Conservation (phyloP, 23 tunicate genomes). For the Halocynthia roretzi region DNA sequence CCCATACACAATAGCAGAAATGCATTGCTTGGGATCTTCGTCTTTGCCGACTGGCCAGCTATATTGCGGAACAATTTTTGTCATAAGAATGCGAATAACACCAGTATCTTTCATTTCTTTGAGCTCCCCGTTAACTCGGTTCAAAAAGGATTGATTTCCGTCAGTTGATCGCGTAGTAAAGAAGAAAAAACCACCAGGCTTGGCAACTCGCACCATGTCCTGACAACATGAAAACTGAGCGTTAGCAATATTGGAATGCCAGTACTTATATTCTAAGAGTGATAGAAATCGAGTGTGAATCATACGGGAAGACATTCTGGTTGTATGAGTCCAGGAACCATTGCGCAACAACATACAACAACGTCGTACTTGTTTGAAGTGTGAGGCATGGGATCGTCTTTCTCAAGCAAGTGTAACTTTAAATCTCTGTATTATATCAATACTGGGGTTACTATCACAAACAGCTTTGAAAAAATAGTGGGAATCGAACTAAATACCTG, state of each 20-base stretch:
- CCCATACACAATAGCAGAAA: slow-evolving; percentile 67
- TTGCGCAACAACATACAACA: slow-evolving; percentile 82
- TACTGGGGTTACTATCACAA: not conserved
- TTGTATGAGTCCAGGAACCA: slow-evolving; percentile 77
- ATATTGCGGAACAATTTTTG: slow-evolving; percentile 64
- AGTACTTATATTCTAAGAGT: too few relatives aligned
- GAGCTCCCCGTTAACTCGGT: slow-evolving; percentile 57
- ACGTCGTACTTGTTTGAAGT: slow-evolving; percentile 56
- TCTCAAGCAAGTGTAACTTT: slow-evolving; percentile 30
- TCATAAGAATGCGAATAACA: slow-evolving; percentile 14
- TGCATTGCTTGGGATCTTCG: slow-evolving; percentile 51
- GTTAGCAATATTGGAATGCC: too few relatives aligned
- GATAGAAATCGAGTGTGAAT: not conserved
- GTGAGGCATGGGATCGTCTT: slow-evolving; percentile 50
- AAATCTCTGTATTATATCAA: slow-evolving; percentile 18
- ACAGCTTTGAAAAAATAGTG: not conserved
- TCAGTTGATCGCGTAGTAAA: slow-evolving; percentile 80
- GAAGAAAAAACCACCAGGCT: slow-evolving; percentile 46
- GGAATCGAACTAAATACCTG: slow-evolving; percentile 18
- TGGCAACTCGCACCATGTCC: slow-evolving; percentile 76
- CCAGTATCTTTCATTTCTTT: slow-evolving; percentile 27
- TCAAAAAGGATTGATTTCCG: slow-evolving; percentile 47
- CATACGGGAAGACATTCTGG: slow-evolving; percentile 88
- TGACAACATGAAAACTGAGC: not conserved
- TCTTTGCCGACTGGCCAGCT: slow-evolving; percentile 74